Conservation (phyloP, 2,888 invertebrate genomes). For the Leuctra nigra region DNA sequence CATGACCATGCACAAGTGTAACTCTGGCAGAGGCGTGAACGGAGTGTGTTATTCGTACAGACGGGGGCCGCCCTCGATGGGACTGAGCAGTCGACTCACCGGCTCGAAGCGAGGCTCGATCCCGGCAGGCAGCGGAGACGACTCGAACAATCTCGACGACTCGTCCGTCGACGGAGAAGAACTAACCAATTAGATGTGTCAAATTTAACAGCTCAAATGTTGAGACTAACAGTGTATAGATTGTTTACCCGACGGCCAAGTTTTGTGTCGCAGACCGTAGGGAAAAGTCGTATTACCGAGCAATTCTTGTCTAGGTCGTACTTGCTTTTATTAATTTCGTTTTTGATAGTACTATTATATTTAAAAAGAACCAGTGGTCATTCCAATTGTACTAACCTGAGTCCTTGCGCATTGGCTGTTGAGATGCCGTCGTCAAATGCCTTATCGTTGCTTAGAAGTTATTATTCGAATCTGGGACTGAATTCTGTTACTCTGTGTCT, state of each 20-base stretch:
- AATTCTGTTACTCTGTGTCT: no score
- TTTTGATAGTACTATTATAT: conserved; percentile 2
- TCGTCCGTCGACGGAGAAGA: conserved; percentile 72
- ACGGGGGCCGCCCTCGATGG: conserved; percentile 48
- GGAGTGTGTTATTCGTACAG: conserved; percentile 35
- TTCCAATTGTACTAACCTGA: conserved; percentile 20
- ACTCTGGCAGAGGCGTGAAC: no score
- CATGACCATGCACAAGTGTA: no score
- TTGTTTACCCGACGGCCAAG: neutral
- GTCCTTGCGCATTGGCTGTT: neutral
- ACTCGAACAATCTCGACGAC: conserved; percentile 62
- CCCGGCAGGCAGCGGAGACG: conserved; percentile 65
- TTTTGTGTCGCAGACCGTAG: neutral
- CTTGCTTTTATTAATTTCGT: neutral
- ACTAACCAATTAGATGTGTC: conserved; percentile 43
- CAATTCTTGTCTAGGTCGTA: neutral
- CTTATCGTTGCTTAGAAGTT: neutral
- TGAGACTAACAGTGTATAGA: neutral
- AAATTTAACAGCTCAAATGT: neutral
- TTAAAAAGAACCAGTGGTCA: conserved; percentile 19
- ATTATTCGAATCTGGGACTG: no score
- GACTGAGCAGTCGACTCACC: conserved; percentile 54
- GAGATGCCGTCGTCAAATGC: neutral
- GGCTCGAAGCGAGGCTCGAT: conserved; percentile 65
- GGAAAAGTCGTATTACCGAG: neutral